Base-by-base conservation (phyloP, 2,888 invertebrate species). In the Drosophila colorata region DNA sequence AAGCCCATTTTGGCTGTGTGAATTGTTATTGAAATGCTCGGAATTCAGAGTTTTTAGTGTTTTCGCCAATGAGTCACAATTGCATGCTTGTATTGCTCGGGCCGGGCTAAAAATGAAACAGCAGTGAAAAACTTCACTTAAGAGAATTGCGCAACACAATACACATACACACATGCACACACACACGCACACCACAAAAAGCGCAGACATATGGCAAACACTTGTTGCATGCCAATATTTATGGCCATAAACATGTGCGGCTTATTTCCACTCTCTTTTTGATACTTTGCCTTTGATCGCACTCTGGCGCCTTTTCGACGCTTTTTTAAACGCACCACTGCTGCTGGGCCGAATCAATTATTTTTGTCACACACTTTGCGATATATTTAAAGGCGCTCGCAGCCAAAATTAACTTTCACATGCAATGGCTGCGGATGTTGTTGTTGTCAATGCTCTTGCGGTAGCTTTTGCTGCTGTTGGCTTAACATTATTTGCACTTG, bases 1-100 rank as follows among this genome's bases (percentile, higher is more conserved):
- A 98, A 98, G 82, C 97, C 96, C 96, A 97, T 96, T 78, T 63
- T 68, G 72, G 60, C 52, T n/a, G 9, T n/a, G 35, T 43, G 14
- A 35, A n/a, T 47, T 51, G 31, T 37, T 37, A 43, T 31, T 23
- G 20, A 41, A 47, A 16, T 13, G 31, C 52, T 52, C 56, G 38
- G 57, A 38, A 38, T 18, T 60, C 44, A 68, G 43, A 49, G 46
- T 71, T 44, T 41, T 47, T 52, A 20, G 53, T 37, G 41, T 48
- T 69, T 67, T 49, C 60, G 44, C 41, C 38, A 67, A 66, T 79
- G 71, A 77, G 60, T 82, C 82, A 82, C 80, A 63, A 63, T 61
- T 60, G 61, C 51, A 51, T 70, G 44, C 38, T 46, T 56, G 44
- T 14, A 28, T 37, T 47, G 56, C 35, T 35, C 31, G 40, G 37